Percentiles rank a stretch among this genome's conserved stretches.
Conservation (phyloP, 1,140 invertebrate genomes). For the Calephelis nemesis region DNA sequence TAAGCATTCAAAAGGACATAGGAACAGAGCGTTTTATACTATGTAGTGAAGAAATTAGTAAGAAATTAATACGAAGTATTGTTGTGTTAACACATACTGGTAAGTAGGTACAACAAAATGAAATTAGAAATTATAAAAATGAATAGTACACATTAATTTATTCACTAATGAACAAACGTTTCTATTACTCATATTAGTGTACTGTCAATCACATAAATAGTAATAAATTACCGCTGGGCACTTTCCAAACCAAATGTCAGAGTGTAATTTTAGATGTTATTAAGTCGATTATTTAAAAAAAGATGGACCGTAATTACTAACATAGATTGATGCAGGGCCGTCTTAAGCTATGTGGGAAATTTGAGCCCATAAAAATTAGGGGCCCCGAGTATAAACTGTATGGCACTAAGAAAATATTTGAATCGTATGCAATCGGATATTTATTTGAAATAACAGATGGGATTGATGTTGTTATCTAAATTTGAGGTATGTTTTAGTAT, state of each 20-base stretch:
- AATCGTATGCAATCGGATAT: too few relatives aligned
- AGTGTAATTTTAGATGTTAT: slow-evolving; percentile 46
- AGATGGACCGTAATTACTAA: slow-evolving; percentile 52
- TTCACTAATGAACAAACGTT: slow-evolving; percentile 29
- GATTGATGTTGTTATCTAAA: too few relatives aligned
- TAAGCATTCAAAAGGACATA: too few relatives aligned
- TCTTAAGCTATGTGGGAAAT: slow-evolving; percentile 43
- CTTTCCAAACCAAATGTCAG: slow-evolving; percentile 56
- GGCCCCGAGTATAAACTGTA: too few relatives aligned
- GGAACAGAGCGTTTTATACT: too few relatives aligned
- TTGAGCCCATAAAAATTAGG: too few relatives aligned
- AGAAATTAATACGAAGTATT: too few relatives aligned
- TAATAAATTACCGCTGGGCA: slow-evolving; percentile 51
- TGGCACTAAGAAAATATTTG: too few relatives aligned
- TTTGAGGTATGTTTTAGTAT: too few relatives aligned
- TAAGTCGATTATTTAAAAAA: slow-evolving; percentile 23
- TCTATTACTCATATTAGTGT: slow-evolving; percentile 39
- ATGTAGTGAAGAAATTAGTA: too few relatives aligned
- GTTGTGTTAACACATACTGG: not conserved
- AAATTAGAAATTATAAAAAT: not conserved
- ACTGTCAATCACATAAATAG: slow-evolving; percentile 52
- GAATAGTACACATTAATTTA: slow-evolving; percentile 14
- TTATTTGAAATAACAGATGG: too few relatives aligned
- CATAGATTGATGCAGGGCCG: slow-evolving; percentile 53
- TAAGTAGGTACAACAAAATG: not conserved